These are phyloP conservation scores for Stenchaetothrips biformis DNA, from an alignment of 2,888 invertebrate species.

Conservation along the genomic window DNA sequence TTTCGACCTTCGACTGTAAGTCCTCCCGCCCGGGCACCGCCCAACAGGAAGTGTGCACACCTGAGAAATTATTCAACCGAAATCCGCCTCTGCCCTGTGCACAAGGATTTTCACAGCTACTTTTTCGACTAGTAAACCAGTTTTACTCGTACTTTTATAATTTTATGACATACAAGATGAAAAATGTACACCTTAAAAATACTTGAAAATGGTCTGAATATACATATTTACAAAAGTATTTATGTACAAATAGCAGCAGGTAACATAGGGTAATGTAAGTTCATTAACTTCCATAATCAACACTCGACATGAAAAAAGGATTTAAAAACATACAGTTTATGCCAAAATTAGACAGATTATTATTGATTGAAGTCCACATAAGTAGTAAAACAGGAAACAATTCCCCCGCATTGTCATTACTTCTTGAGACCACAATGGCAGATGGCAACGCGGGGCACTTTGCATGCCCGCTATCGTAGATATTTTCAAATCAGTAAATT, in stretches of 20 bases:
- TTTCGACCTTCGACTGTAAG: too few species aligned
- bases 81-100: background rate
- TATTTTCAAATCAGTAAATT: too few species aligned
- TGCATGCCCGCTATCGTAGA: too few species aligned
- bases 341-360: background rate
- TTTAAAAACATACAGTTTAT: background rate
- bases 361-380: background rate
- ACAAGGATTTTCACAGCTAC: background rate
- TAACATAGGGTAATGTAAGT: background rate
- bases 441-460: too few species aligned
- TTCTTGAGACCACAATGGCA: too few species aligned
- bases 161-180: background rate
- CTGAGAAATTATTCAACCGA: too few species aligned
- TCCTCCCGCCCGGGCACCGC: too few species aligned
- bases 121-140: background rate
- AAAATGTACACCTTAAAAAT: conserved; percentile 1
- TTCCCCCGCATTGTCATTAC: too few species aligned
- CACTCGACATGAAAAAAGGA: background rate
- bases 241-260: too few species aligned
- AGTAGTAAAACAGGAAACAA: background rate
- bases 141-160: background rate
- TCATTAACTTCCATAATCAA: background rate
- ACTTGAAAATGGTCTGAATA: background rate
- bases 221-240: background rate
- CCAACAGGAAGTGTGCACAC: too few species aligned